Evolutionary conservation across 2,797 vertebrate genomes (phyloP).

Genomic region (Emys orbicularis): DNA sequence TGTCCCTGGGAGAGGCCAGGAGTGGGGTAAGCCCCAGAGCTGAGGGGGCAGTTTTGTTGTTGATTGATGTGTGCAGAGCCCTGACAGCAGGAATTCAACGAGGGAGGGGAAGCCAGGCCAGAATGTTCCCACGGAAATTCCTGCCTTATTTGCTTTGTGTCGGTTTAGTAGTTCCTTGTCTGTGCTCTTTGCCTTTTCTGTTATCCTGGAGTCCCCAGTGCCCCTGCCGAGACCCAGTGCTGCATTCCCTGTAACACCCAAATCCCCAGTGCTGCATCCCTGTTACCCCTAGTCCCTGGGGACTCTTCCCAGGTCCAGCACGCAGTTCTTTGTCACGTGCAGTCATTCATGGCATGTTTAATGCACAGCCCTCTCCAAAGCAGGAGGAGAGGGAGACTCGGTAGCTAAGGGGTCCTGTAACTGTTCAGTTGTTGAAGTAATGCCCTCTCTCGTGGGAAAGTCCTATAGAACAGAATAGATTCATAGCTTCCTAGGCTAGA

Average conservation of each 20-base stretch:
- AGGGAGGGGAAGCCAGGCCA: neutral
- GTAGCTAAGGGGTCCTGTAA: neutral
- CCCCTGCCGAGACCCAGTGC: neutral
- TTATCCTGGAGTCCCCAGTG: neutral
- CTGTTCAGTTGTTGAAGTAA: neutral
- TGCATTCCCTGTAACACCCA: neutral
- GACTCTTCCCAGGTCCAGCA: neutral
- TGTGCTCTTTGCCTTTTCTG: neutral
- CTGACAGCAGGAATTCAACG: neutral
- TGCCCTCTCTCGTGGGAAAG: neutral
- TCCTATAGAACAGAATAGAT: neutral
- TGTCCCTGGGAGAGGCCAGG: neutral
- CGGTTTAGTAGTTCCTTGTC: neutral
- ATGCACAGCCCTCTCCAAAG: neutral
- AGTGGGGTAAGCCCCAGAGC: neutral
- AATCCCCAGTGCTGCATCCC: neutral
- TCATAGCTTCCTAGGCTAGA: neutral
- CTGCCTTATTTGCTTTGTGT: constrained; percentile 1
- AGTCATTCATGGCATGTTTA: neutral
- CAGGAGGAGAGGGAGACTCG: neutral
- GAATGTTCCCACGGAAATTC: constrained; percentile 7
- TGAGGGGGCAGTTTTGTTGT: neutral
- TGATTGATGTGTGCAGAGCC: neutral
- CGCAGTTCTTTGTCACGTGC: neutral
- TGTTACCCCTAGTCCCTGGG: neutral